phyloP scores from a whole-genome alignment of 1,140 invertebrate genomes.

The Caenorhabditis inopinata region DNA sequence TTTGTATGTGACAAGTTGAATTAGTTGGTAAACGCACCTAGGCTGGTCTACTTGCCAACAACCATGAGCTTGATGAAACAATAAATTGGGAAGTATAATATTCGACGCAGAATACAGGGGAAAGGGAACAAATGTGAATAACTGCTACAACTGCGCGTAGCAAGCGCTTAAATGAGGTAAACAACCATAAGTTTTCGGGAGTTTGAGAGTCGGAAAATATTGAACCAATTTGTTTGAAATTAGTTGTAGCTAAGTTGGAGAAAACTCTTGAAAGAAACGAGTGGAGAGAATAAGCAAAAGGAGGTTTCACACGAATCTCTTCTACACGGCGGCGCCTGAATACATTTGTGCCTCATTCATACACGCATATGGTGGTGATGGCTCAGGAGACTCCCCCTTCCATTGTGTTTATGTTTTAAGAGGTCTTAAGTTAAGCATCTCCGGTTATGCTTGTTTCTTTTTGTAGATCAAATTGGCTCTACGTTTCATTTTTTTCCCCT shows the following conservation, averaged over 20 bases:
- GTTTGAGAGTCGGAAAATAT: too few relatives aligned
- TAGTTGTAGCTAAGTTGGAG: too few relatives aligned
- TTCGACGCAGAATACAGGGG: too few relatives aligned
- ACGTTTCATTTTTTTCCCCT: not conserved
- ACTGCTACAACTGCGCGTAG: too few relatives aligned
- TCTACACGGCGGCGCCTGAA: constrained; percentile 30
- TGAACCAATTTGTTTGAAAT: too few relatives aligned
- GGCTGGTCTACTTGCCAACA: not conserved
- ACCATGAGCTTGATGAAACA: too few relatives aligned
- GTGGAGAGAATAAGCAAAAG: not conserved
- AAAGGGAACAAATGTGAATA: too few relatives aligned
- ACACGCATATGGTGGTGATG: constrained; percentile 29
- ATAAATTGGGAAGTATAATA: too few relatives aligned
- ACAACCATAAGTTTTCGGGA: too few relatives aligned
- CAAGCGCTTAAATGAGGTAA: too few relatives aligned
- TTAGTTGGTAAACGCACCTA: not conserved
- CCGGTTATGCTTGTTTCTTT: constrained; percentile 30
- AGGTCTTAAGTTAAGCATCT: constrained; percentile 28
- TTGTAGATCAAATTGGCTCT: constrained; percentile 5
- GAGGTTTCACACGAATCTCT: constrained; percentile 4
- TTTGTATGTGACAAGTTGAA: not conserved
- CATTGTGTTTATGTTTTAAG: constrained; percentile 32
- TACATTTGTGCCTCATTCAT: constrained; percentile 31
- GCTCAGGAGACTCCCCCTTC: not conserved
- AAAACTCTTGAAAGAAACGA: not conserved